These are phyloP conservation scores for Anthopleura xanthogrammica DNA, from an alignment of 92 coral and sea anemone genomes.

Conservation along the genomic window DNA sequence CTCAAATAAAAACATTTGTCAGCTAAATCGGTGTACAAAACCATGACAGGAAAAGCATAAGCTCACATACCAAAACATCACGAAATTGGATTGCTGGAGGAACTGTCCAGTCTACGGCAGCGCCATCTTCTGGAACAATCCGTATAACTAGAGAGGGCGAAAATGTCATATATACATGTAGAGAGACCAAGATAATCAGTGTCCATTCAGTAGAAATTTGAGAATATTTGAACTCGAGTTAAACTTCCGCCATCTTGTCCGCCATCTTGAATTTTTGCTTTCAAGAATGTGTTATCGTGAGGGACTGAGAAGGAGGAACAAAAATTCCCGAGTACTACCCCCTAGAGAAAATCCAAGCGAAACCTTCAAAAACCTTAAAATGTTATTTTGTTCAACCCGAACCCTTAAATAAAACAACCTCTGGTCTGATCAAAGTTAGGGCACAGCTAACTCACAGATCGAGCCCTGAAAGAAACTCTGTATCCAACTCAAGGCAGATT, in stretches of 20 bases:
- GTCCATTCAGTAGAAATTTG: not conserved
- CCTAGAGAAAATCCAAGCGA: not conserved
- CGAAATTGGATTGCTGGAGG: slow-evolving; percentile 68
- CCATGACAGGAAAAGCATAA: not conserved
- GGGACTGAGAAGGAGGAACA: not conserved
- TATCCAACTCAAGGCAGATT: no score
- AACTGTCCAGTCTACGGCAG: slow-evolving; percentile 88
- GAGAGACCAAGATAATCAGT: slow-evolving; percentile 4
- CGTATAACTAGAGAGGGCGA: slow-evolving; percentile 82
- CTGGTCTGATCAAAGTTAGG: no score
- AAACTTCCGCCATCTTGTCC: slow-evolving; percentile 4
- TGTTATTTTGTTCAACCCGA: no score
- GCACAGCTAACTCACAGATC: no score
- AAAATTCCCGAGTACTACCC: not conserved
- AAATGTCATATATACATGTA: slow-evolving; percentile 65
- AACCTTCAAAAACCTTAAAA: no score
- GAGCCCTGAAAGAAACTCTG: no score
- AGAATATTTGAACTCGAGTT: not conserved
- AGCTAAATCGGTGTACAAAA: not conserved
- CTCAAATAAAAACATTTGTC: not conserved
- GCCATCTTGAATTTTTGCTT: not conserved
- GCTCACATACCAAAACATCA: slow-evolving; percentile 87
- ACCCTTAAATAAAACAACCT: no score
- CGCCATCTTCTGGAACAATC: slow-evolving; percentile 82
- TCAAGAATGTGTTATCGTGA: not conserved